Evolutionary conservation across 2,888 invertebrate species (phyloP), one percentile per base, ranked within the genome.

Genomic region (Strigamia transsilvanica): DNA sequence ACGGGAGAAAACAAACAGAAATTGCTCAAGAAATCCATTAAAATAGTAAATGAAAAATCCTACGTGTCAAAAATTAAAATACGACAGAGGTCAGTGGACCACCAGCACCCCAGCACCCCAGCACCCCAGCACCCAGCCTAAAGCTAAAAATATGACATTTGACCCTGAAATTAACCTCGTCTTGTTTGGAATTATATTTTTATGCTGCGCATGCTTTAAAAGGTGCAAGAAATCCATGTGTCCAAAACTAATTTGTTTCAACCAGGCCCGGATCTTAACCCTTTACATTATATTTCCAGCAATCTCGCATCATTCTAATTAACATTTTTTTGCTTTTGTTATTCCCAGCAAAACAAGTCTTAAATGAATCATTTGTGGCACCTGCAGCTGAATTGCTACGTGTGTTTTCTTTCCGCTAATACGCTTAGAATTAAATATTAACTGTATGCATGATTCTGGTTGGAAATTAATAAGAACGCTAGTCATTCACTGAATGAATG

Each of bases 231-330:
- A 21, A 21, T 73, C 0, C 73, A 73, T 27, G 27, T 32, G 73
- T 73, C 73, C 12, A n/a, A 73, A 73, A 32, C 27, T 73, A 73
- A 73, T 73, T 32, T 73, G 73, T 73, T 73, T 73, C 13, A n/a
- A 23, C 13, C 73, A n/a, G 4, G 73, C 32, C 73, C 73, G 73
- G 73, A 73, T 73, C 10, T 73, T 73, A 73, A 73, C 73, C 73
- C 73, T 32, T 56, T 56, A 56, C 56, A 56, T 56, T 46, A 73
- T 32, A 32, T 73, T 32, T 73, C 32, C 73, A 73, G 32, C 73
- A 73, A 73, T 73, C 73, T 73, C 32, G 32, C 32, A 32, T 13
- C 12, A 27, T 6, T 1, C 27, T 73, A 73, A 73, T 73, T 73
- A 73, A 73, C 27, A 73, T 21, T 18, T 56, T 56, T n/a, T 66